A percentile compares a stretch with the other conserved stretches of the same genome.
These are phyloP conservation scores for Sphenopsis melanotis DNA, from an alignment of 2,797 vertebrate species.

Conservation along the genomic window DNA sequence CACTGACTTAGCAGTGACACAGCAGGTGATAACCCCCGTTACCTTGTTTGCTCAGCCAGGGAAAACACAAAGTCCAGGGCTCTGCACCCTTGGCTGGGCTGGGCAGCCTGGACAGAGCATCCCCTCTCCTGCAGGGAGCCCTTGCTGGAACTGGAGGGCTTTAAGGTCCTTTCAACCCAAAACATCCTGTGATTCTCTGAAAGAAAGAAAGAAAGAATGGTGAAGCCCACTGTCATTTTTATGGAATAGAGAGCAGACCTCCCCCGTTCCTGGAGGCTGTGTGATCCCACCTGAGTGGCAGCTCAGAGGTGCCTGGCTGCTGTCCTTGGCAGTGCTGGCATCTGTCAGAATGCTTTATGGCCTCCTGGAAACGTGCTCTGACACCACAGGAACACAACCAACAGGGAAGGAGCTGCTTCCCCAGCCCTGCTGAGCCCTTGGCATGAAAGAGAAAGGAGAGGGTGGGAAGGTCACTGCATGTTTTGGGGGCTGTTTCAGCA, in stretches of 20 bases:
- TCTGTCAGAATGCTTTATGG: neutral
- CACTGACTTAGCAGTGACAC: slow-evolving; percentile 17
- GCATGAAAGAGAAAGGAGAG: neutral
- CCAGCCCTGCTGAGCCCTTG: neutral
- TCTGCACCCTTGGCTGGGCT: neutral
- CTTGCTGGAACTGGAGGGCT: neutral
- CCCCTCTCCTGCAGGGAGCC: neutral
- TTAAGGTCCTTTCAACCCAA: neutral
- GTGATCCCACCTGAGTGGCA: neutral
- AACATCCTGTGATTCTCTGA: neutral
- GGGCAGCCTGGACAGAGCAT: neutral
- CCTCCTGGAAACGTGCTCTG: neutral
- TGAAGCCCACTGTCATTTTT: neutral
- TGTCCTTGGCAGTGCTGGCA: neutral
- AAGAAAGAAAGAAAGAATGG: neutral
- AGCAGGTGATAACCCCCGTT: neutral
- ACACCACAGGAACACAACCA: neutral
- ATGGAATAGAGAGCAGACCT: neutral
- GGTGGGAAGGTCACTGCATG: neutral
- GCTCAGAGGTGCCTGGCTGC: neutral
- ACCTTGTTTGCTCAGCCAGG: slow-evolving; percentile 45
- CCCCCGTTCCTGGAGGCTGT: neutral
- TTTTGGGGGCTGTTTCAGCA: neutral
- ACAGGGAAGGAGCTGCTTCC: neutral
- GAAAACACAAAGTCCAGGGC: slow-evolving; percentile 12